Percentiles rank a stretch among this genome's conserved stretches.
Conservation (phyloP, 2,797 vertebrate genomes). For the Alfaro cultratus region DNA sequence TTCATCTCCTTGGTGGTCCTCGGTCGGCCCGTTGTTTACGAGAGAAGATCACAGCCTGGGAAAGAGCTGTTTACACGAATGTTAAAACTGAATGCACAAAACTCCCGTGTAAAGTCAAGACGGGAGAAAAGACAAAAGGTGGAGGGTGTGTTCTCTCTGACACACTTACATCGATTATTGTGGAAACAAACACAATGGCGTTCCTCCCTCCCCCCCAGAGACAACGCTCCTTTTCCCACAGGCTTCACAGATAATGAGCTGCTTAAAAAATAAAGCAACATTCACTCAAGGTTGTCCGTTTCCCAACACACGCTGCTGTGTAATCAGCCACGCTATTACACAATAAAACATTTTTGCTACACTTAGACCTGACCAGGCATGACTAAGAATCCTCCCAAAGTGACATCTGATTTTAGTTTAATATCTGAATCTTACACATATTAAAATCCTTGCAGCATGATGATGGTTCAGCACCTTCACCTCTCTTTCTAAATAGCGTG, state of each 20-base stretch:
- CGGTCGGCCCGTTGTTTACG: background rate
- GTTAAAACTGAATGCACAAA: slow-evolving; percentile 19
- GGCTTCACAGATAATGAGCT: slow-evolving; percentile 15
- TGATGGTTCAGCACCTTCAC: no score
- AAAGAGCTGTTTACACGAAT: slow-evolving; percentile 9
- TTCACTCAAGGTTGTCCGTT: slow-evolving; percentile 36
- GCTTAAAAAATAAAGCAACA: slow-evolving; percentile 13
- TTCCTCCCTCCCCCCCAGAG: background rate
- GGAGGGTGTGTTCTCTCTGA: slow-evolving; percentile 43
- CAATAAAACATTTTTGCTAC: slow-evolving; percentile 20
- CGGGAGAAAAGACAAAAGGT: slow-evolving; percentile 28
- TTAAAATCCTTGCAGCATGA: background rate
- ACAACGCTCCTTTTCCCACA: slow-evolving; percentile 54
- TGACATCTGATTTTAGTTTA: background rate
- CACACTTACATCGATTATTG: slow-evolving; percentile 57
- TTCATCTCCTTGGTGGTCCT: slow-evolving; percentile 33
- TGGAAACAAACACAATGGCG: slow-evolving; percentile 67
- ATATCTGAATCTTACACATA: background rate
- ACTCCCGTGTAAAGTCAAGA: slow-evolving; percentile 13
- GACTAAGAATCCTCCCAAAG: slow-evolving; percentile 5
- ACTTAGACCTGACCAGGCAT: slow-evolving; percentile 8
- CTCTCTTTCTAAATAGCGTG: background rate
- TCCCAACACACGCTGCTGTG: slow-evolving; percentile 39
- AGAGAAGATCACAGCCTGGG: background rate
- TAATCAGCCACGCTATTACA: slow-evolving; percentile 30